Conservation (phyloP, 2,113 vertebrate species). For the Centropristis striata region DNA sequence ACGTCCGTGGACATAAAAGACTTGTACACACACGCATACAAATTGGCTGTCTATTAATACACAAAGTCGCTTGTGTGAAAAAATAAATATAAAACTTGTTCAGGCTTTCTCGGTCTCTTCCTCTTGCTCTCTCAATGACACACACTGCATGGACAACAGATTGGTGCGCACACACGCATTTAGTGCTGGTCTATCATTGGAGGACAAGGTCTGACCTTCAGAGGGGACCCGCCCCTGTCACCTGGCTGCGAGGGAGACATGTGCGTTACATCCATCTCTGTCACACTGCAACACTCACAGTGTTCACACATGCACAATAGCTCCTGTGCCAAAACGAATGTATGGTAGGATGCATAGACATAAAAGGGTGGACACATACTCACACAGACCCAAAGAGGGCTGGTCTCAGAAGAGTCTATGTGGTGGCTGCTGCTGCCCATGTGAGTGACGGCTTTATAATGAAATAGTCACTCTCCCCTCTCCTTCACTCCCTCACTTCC, state of each 20-base stretch:
- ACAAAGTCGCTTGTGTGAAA: slow-evolving; percentile 38
- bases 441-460: slow-evolving; percentile 78
- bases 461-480: slow-evolving; percentile 71
- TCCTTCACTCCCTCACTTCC: slow-evolving; percentile 38
- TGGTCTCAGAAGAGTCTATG: slow-evolving; percentile 61
- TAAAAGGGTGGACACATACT: slow-evolving; percentile 28
- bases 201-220: slow-evolving; percentile 79
- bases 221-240: slow-evolving; percentile 72
- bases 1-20: slow-evolving; percentile 61
- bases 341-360: slow-evolving; percentile 37
- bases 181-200: slow-evolving; percentile 55
- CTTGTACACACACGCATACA: slow-evolving; percentile 71
- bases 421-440: slow-evolving; percentile 63
- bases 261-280: slow-evolving; percentile 85
- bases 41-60: slow-evolving; percentile 61
- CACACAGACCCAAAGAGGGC: slow-evolving; percentile 23
- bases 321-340: slow-evolving; percentile 40
- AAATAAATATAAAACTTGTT: slow-evolving; percentile 56
- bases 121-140: slow-evolving; percentile 42
- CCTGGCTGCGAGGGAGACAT: slow-evolving; percentile 71
- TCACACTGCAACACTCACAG: slow-evolving; percentile 61
- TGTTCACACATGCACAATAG: slow-evolving; percentile 10
- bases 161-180: slow-evolving; percentile 16
- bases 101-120: slow-evolving; percentile 34
- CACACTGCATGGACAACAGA: slow-evolving; percentile 15